Evolutionary conservation across 2,113 vertebrate species (phyloP).

Genomic region (Colistium nudipinnis): DNA sequence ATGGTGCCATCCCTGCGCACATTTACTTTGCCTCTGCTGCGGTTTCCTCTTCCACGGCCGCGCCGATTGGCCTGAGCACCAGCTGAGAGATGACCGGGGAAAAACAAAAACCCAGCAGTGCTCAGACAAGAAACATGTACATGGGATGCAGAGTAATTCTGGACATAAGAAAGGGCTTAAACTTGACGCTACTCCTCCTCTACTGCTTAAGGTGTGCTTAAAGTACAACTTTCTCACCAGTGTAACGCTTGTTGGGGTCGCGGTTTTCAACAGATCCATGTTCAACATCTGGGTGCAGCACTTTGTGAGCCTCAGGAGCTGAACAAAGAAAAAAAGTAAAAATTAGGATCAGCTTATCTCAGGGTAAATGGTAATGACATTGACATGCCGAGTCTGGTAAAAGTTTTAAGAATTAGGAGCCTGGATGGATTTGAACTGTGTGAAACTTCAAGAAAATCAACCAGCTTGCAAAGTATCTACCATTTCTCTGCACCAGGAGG

Average conservation of each 20-base stretch:
- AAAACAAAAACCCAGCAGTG: neutral
- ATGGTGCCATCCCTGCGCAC: conserved; percentile 91
- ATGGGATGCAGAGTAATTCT: too few relatives aligned
- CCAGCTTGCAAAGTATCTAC: conserved; percentile 59
- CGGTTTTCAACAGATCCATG: conserved; percentile 86
- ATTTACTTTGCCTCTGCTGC: conserved; percentile 90
- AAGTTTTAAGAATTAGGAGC: too few relatives aligned
- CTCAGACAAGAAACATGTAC: neutral
- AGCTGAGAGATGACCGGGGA: conserved; percentile 33
- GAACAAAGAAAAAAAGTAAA: conserved; percentile 16
- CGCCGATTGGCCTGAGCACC: conserved; percentile 83
- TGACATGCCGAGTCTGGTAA: too few relatives aligned
- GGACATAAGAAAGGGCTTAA: too few relatives aligned
- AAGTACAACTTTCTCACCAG: conserved; percentile 78
- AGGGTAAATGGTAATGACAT: neutral
- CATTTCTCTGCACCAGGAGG: conserved; percentile 88
- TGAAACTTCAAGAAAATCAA: neutral
- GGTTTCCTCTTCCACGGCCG: conserved; percentile 88
- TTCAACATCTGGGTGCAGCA: conserved; percentile 86
- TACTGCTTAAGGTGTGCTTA: too few relatives aligned
- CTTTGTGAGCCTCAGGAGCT: conserved; percentile 88
- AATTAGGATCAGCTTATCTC: neutral
- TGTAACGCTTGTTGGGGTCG: conserved; percentile 83
- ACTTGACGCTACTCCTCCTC: too few relatives aligned
- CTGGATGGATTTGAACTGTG: neutral